A percentile compares a stretch with the other conserved stretches of the same genome.
Conservation (phyloP, 2,888 invertebrate species). For the Neoscelio sp. region DNA sequence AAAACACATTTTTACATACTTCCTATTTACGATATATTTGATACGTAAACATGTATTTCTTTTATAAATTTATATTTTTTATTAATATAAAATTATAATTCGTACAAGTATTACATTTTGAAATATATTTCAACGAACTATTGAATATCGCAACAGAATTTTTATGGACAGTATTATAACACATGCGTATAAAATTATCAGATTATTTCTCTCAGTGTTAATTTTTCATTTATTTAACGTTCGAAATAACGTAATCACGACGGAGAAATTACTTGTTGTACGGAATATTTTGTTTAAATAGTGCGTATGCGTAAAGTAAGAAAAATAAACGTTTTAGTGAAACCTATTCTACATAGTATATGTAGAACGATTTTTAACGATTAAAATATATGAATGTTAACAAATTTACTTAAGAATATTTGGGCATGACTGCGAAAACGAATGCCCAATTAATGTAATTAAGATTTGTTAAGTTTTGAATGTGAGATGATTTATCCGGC, state of each 20-base stretch:
- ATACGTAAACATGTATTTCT: no score
- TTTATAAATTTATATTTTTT: no score
- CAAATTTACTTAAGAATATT: slow-evolving; percentile 23
- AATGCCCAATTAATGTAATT: slow-evolving; percentile 38
- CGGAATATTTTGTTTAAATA: slow-evolving; percentile 45
- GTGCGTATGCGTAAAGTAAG: slow-evolving; percentile 34
- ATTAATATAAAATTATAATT: no score
- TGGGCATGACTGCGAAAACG: background rate
- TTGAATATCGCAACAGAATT: background rate
- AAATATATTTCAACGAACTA: no score
- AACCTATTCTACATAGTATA: slow-evolving; percentile 55
- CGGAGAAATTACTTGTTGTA: slow-evolving; percentile 22
- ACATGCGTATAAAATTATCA: background rate
- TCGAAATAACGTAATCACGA: slow-evolving; percentile 19
- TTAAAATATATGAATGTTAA: slow-evolving; percentile 57
- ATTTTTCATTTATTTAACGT: slow-evolving; percentile 14
- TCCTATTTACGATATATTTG: no score
- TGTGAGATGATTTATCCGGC: slow-evolving; percentile 58
- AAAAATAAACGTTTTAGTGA: slow-evolving; percentile 52
- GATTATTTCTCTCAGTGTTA: slow-evolving; percentile 54
- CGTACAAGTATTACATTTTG: no score
- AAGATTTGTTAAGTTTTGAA: slow-evolving; percentile 62
- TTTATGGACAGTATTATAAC: slow-evolving; percentile 28
- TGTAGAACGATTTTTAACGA: slow-evolving; percentile 54
- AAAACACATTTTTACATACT: no score